These are phyloP conservation scores for Salticus scenicus DNA, from an alignment of 2,888 invertebrate genomes.

Conservation along the genomic window DNA sequence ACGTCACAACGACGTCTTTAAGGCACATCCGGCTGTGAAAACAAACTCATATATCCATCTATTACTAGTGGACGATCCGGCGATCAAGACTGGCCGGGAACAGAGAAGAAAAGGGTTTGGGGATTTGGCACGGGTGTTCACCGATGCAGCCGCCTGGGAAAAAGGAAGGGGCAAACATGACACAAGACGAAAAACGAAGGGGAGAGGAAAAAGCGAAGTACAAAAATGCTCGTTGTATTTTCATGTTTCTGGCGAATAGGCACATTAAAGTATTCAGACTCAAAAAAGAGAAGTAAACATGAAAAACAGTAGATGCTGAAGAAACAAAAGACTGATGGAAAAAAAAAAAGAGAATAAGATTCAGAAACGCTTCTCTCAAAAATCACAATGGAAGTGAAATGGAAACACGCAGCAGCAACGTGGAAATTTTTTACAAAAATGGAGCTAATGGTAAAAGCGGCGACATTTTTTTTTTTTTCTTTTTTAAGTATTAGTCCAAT, in stretches of 20 bases:
- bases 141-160: not conserved
- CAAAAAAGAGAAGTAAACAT: not conserved
- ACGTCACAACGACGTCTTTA: not conserved
- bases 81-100: not conserved
- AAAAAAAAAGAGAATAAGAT: not conserved
- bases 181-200: not conserved
- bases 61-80: not conserved
- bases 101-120: not conserved
- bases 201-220: slow-evolving; percentile 11
- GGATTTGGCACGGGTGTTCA: not conserved
- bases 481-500: no score
- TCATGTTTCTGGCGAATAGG: slow-evolving; percentile 62
- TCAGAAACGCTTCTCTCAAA: not conserved
- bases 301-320: slow-evolving; percentile 29
- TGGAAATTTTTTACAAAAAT: no score
- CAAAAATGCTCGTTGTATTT: slow-evolving; percentile 57
- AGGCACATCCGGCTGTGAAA: not conserved
- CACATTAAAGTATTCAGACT: slow-evolving; percentile 36
- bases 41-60: not conserved
- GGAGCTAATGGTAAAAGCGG: no score
- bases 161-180: not conserved
- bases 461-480: no score
- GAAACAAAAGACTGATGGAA: not conserved
- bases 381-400: not conserved
- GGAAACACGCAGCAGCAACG: no score